Evolutionary conservation across 2,797 vertebrate species (phyloP).

Genomic region (Tenualosa ilisha): DNA sequence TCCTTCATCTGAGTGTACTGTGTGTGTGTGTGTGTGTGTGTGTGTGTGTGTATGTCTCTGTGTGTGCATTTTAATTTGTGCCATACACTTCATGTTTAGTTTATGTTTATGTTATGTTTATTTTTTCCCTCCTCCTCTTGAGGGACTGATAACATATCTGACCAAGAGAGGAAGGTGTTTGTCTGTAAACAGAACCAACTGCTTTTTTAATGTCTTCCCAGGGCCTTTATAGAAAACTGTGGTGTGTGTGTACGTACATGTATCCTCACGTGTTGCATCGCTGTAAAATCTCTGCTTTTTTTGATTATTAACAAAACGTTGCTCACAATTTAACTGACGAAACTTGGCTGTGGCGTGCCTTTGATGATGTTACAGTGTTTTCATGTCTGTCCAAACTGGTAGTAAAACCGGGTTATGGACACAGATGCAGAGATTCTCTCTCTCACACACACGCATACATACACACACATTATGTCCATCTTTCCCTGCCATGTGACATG

Average conservation of each 20-base stretch:
- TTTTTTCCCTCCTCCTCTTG: background rate
- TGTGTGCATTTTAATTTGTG: background rate
- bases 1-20: background rate
- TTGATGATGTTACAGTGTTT: conserved; percentile 10
- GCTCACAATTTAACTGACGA: background rate
- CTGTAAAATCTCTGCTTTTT: background rate
- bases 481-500: background rate
- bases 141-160: background rate
- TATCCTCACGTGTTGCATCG: background rate
- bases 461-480: background rate
- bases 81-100: background rate
- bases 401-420: background rate
- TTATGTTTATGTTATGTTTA: background rate
- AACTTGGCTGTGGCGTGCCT: background rate
- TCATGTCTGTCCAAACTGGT: background rate
- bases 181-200: background rate
- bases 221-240: background rate
- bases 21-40: conserved; percentile 23
- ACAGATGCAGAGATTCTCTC: no score
- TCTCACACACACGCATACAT: background rate
- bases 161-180: background rate
- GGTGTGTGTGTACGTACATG: background rate
- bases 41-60: background rate
- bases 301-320: background rate
- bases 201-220: background rate